Base-by-base conservation (phyloP, 2,797 vertebrate species). In the Oryzias sinensis region DNA sequence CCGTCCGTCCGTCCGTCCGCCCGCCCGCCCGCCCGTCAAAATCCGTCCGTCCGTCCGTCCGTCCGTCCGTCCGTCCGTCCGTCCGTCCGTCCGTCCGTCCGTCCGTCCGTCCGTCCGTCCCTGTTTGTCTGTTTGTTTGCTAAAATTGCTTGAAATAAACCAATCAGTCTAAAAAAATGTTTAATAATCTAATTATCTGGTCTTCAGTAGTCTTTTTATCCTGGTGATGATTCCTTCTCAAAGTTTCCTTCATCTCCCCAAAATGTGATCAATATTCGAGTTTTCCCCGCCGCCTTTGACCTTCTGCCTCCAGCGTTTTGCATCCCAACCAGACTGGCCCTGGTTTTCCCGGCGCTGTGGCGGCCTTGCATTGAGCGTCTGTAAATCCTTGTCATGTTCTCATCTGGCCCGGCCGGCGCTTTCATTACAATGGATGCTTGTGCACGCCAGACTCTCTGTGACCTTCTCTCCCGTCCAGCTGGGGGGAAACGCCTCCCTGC, bases 401-500 rank as follows among this genome's bases (percentile, higher is more conserved):
- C 56, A 49, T 66, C 59, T 45, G 9, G 56, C 74, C 70, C 22
- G 65, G 67, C 64, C 59, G 58, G 60, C 37, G 69, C 74, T 37
- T 37, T 37, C 33, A 72, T 84, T 75, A 90, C 87, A 90, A 91
- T 84, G 80, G 72, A 62, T 3, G 74, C 80, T 77, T 88, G 75
- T 88, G 83, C 79, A 73, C 43, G 61, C 25, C 2, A 49, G 52
- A 64, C 68, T 65, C 61, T 54, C 51, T 49, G 64, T 90, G 89
- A 90, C 89, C 89, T 90, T 89, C 81, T 85, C 80, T 53, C 77
- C 81, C 66, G 56, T 57, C 74, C 68, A 60, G 64, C 74, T 55
- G 76, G 79, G 80, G 56, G 51, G 74, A 74, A 76, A 58, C 56
- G 70, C 72, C 65, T 56, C 56, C 64, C 67, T 79, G 80, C 75